Percentiles rank a stretch among this genome's conserved stretches.
Evolutionary conservation across 2,888 invertebrate species (phyloP).

Genomic region (Epistrophella euchroma): DNA sequence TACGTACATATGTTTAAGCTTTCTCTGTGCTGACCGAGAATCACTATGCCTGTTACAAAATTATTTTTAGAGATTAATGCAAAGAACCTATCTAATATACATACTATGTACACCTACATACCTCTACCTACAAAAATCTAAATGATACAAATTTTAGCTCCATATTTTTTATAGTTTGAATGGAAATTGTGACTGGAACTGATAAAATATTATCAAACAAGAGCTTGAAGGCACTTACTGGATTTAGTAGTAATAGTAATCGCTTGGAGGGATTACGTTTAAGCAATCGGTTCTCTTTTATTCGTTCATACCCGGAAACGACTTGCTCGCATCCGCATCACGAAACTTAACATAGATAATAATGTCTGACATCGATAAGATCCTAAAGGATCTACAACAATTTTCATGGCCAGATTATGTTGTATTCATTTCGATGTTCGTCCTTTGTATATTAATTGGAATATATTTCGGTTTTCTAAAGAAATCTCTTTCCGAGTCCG

Average conservation of each 20-base stretch:
- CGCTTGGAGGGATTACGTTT: constrained; percentile 20
- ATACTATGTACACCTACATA: not conserved
- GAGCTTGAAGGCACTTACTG: constrained; percentile 14
- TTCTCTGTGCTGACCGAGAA: constrained; percentile 11
- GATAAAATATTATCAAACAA: constrained; percentile 34
- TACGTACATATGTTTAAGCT: not conserved
- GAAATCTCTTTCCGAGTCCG: constrained; percentile 86
- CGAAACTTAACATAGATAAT: not conserved
- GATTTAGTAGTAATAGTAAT: constrained; percentile 28
- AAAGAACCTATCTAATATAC: constrained; percentile 2
- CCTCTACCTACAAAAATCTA: not conserved
- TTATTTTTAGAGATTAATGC: constrained; percentile 19
- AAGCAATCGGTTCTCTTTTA: constrained; percentile 1
- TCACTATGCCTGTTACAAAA: constrained; percentile 20
- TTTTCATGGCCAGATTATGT: constrained; percentile 83
- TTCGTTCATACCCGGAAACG: constrained; percentile 4
- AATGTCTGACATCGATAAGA: constrained; percentile 82
- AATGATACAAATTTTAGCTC: constrained; percentile 40
- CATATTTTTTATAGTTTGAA: constrained; percentile 67
- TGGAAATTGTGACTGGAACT: constrained; percentile 63
- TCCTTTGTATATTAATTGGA: constrained; percentile 89
- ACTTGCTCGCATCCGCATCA: not conserved
- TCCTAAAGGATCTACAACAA: constrained; percentile 81
- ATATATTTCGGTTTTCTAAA: constrained; percentile 91
- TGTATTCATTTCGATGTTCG: constrained; percentile 87